Evolutionary conservation across 2,888 invertebrate species (phyloP), one percentile per base, ranked within the genome.

Genomic region (Oscheius sp.): DNA sequence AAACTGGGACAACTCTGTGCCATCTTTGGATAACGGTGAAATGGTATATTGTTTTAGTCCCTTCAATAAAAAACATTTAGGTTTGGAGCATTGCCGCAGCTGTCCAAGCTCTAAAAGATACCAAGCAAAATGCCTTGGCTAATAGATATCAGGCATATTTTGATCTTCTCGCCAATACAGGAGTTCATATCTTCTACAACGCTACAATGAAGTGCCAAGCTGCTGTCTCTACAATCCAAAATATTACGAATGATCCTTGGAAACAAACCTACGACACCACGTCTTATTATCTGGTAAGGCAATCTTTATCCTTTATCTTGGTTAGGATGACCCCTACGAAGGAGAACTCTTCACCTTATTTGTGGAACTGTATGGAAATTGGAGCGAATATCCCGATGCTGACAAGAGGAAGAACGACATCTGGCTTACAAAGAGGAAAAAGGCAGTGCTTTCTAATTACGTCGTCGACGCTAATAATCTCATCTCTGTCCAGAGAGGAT

Each of bases 121-220:
- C 48, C 48, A 48, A 48, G n/a, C 23, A 20, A 25, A 52, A 23
- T 3, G 52, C 52, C 15, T 27, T 52, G 25, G 52, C 52, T 29
- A 52, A 27, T 2, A 52, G 52, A 10, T 52, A 52, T n/a, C 52
- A 52, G n/a, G 4, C 25, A 1, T 52, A 52, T 27, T 27, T 52
- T 6, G 52, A 52, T 27, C 52, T 52, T 12, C 25, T 52, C 29
- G 52, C 52, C n/a, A 29, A 52, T 27, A 52, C 52, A 4, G 52
- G 27, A 2, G 52, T 52, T 3, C 52, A 52, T 29, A 25, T 52
- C n/a, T 52, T 52, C 29, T 52, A 52, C 27, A 52, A 52, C 29
- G 29, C n/a, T 29, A 52, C 52, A 27, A 52, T 52, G 52, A 52
- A 52, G 52, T 52, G 52, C n/a, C 25, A 27, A n/a, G 25, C 52